Evolutionary conservation across 2,113 vertebrate species (phyloP).

Genomic region (Xyliphius kryptos): DNA sequence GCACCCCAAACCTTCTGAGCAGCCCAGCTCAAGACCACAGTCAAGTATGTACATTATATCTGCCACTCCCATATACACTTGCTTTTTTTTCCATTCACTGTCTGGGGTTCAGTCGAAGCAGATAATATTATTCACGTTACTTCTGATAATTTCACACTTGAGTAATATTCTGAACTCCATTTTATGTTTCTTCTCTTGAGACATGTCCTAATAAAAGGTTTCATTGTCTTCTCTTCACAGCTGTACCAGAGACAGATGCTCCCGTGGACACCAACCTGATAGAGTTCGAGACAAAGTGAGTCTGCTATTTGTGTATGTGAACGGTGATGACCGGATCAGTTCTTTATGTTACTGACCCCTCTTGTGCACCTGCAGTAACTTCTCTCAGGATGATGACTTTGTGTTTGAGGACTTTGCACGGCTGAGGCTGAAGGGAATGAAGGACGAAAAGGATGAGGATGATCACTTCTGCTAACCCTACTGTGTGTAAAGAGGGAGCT

Average conservation of each 20-base stretch:
- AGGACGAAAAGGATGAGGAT: conserved; percentile 70
- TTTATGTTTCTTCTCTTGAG: too few species aligned
- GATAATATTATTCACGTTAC: too few species aligned
- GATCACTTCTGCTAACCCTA: conserved; percentile 66
- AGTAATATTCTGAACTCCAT: too few species aligned
- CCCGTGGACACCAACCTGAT: conserved; percentile 75
- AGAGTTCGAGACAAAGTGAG: conserved; percentile 77
- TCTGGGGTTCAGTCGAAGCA: too few species aligned
- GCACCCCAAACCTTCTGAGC: conserved; percentile 73
- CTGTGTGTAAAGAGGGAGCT: conserved; percentile 8
- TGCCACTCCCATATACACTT: background rate
- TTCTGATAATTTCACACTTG: too few species aligned
- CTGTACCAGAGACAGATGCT: conserved; percentile 57
- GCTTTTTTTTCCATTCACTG: too few species aligned
- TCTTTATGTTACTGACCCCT: conserved; percentile 20
- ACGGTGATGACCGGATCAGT: too few species aligned
- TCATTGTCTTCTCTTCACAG: conserved; percentile 45
- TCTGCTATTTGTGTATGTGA: conserved; percentile 4
- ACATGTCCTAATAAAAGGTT: too few species aligned
- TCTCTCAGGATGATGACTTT: conserved; percentile 71
- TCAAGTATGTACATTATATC: conserved; percentile 50
- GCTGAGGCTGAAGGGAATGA: conserved; percentile 69
- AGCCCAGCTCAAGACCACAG: conserved; percentile 54
- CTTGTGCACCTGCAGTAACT: conserved; percentile 47
- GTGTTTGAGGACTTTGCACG: conserved; percentile 83